Percentiles rank a stretch among this genome's conserved stretches.
Evolutionary conservation across 1,140 invertebrate species (phyloP).

Genomic region (Cotesia chilonis): DNA sequence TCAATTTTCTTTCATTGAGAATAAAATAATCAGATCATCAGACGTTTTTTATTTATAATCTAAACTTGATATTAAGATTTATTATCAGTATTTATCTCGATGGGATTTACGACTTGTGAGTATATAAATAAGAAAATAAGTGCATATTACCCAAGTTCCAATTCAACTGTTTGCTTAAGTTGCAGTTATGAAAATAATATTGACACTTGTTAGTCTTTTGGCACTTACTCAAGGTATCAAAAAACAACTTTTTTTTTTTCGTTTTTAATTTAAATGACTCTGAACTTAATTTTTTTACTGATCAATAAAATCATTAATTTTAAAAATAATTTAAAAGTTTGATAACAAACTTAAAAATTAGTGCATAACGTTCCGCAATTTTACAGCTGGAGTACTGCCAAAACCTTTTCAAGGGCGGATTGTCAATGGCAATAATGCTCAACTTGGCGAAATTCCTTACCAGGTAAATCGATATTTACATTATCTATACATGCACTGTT

Average conservation of each 20-base stretch:
- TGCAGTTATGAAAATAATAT: not conserved
- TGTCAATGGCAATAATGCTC: conserved; percentile 45
- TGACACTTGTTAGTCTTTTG: not conserved
- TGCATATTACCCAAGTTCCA: too few species aligned
- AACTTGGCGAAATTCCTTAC: conserved; percentile 47
- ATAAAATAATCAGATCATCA: too few species aligned
- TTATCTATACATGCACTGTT: not conserved
- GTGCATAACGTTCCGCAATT: not conserved
- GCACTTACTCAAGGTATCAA: not conserved
- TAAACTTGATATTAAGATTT: too few species aligned
- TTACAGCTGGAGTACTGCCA: conserved; percentile 19
- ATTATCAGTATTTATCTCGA: too few species aligned
- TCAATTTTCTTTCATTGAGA: too few species aligned
- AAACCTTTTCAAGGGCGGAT: conserved; percentile 36
- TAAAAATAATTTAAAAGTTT: too few species aligned
- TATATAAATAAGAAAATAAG: too few species aligned
- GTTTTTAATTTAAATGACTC: too few species aligned
- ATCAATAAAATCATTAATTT: too few species aligned
- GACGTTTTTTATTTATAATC: too few species aligned
- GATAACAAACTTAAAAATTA: not conserved
- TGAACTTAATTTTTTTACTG: too few species aligned
- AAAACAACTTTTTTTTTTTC: not conserved
- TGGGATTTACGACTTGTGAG: too few species aligned
- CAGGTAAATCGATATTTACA: conserved; percentile 43
- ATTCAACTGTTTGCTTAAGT: not conserved